Evolutionary conservation across 2,888 invertebrate species (phyloP), one percentile per base, ranked within the genome.

Genomic region (Drosophila bunnanda): DNA sequence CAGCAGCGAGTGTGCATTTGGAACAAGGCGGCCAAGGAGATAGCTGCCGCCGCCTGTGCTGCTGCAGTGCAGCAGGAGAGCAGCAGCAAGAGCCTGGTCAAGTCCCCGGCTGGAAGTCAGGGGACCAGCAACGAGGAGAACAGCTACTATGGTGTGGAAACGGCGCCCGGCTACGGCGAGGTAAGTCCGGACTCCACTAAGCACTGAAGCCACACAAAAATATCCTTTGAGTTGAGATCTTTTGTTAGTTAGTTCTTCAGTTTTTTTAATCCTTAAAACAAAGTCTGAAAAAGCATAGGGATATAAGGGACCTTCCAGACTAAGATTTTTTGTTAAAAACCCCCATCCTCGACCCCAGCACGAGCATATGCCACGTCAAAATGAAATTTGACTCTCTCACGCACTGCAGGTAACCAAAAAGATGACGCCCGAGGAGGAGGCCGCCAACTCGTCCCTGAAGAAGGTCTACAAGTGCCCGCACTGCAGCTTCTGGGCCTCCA

Each of bases 391-490:
- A 91, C 90, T 91, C 91, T 91, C 89, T 92, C 91, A 91, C 91
- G 86, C 77, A 88, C 89, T 90, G 77, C 90, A 92, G 92, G 92
- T 93, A 77, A 92, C 93, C 62, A 94, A 93, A 89, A 94, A 93
- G 94, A 95, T 93, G 91, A 95, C 95, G 91, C 95, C 94, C 76
- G 94, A 94, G 81, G 93, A 95, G 57, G 94, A 94, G 57, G 94
- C 95, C 15, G 94, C 95, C 32, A 94, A 94, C 90, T 94, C 95
- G 7, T 94, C 94, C 15, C 94, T 95, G 61, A 95, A 95, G 89
- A 95, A 96, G 92, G 97, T 97, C 56, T 98, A 97, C 93, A 97
- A 97, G 93, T 98, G 98, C 92, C 97, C 98, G 1, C 96, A 97
- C 91, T 98, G 98, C 92, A 95, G 96, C 62, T 98, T 98, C 92